Evolutionary conservation across 2,113 vertebrate genomes (phyloP), one percentile per base, ranked within the genome.

Genomic region (Barbus barbus): DNA sequence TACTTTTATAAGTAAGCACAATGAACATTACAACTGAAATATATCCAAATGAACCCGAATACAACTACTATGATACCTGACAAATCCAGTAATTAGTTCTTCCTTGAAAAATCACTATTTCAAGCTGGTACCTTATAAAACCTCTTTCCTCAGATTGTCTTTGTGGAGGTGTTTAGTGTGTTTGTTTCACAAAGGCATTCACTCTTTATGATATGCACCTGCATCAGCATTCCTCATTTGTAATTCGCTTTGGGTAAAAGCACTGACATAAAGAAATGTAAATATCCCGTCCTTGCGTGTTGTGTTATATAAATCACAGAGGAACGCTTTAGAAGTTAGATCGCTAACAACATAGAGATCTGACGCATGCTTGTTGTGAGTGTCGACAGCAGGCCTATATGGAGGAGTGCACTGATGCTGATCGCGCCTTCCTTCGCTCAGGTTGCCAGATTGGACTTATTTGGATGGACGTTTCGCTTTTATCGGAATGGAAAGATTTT

Each of bases 371-470:
- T 65, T 38, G 36, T 76, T 5, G 14, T 63, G 44, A 74, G 33
- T 5, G 31, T 18, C 12, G 67, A 56, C 82, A 48, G 65, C 56
- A 69, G 44, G 41, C 26, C 58, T 61, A 51, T 87, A 78, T 22
- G 53, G 18, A 36, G 36, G 9, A 56, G 69, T 67, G 67, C 72
- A 51, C 61, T 58, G 76, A 87, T 44, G 78, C 41, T 69, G 51
- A 84, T 82, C 14, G 9, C 48, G 22, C 31, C 4, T 51, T 41
- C 16, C 33, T 65, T 46, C 1, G 16, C 73, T 51, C 46, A 69
- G 80, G 60, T 83, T 83, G 83, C 85, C 85, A 88, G 83, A 85
- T 88, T 79, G 75, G 24, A 58, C 44, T 71, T 61, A 79, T 51
- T 84, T 56, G 36, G 80, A 78, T 1, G 12, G 60, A 53, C n/a